Evolutionary conservation across 2,888 invertebrate genomes (phyloP).

Genomic region (Drosophila stalkeri): DNA sequence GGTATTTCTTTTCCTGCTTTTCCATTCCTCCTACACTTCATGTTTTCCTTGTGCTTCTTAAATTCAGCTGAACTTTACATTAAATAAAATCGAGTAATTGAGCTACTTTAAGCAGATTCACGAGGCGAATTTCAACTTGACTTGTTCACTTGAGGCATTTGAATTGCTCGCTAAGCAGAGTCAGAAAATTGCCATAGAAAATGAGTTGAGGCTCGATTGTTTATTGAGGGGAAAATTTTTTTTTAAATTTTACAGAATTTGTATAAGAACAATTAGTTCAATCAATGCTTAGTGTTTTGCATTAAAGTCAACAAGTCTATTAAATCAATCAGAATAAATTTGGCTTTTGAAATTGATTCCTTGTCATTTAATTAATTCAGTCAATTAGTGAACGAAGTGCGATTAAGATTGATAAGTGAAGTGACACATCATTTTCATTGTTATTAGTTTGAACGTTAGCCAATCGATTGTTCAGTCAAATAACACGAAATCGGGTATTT

Average conservation of each 20-base stretch:
- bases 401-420: neutral
- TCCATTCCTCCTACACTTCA: neutral
- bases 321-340: neutral
- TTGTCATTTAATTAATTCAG: neutral
- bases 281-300: neutral
- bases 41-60: neutral
- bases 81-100: neutral
- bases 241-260: neutral
- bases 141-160: neutral
- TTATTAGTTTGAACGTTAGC: neutral
- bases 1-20: neutral
- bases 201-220: neutral
- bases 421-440: neutral
- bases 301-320: neutral
- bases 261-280: neutral
- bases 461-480: neutral
- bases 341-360: neutral
- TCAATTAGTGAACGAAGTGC: neutral
- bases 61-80: conserved; percentile 2
- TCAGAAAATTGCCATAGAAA: neutral
- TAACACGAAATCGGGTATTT: too few relatives aligned
- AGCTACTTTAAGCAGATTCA: conserved; percentile 2
- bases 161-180: neutral
- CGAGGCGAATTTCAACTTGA: neutral
- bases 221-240: neutral